Conservation (phyloP, 2,888 invertebrate genomes). For the Lordiphosa andalusiaca region DNA sequence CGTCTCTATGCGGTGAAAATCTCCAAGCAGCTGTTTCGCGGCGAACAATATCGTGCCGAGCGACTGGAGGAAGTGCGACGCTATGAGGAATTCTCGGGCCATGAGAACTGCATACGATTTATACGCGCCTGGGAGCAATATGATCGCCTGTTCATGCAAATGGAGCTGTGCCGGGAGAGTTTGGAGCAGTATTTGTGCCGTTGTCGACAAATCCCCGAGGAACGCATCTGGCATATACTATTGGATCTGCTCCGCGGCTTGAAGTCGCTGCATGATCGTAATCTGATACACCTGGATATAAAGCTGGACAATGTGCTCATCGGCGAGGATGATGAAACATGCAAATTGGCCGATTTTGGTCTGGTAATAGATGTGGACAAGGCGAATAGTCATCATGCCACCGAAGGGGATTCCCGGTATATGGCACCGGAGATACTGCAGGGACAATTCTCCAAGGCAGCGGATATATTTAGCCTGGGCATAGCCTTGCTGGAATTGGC, state of each 20-base stretch:
- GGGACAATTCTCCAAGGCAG: slow-evolving; percentile 84
- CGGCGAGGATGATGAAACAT: slow-evolving; percentile 82
- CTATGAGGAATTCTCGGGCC: slow-evolving; percentile 85
- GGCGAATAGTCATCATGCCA: slow-evolving; percentile 82
- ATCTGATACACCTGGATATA: slow-evolving; percentile 88
- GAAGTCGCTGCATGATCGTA: slow-evolving; percentile 85
- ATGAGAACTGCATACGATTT: slow-evolving; percentile 85
- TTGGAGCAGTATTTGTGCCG: slow-evolving; percentile 83
- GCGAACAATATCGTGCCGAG: slow-evolving; percentile 82
- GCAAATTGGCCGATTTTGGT: slow-evolving; percentile 88
- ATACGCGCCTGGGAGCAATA: slow-evolving; percentile 88
- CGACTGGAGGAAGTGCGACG: slow-evolving; percentile 85
- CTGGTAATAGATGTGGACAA: slow-evolving; percentile 84
- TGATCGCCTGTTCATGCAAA: slow-evolving; percentile 85
- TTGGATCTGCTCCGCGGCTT: slow-evolving; percentile 84
- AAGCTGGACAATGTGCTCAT: slow-evolving; percentile 90
- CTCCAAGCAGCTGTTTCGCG: slow-evolving; percentile 83
- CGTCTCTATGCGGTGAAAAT: slow-evolving; percentile 87
- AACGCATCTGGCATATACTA: slow-evolving; percentile 85
- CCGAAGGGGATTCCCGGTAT: slow-evolving; percentile 89
- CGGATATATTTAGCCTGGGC: slow-evolving; percentile 88
- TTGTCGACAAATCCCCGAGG: slow-evolving; percentile 83
- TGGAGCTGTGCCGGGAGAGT: slow-evolving; percentile 86
- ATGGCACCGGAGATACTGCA: slow-evolving; percentile 87
- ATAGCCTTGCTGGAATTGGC: slow-evolving; percentile 87